These are phyloP conservation scores for Cydia splendana DNA, from an alignment of 1,140 invertebrate species.

Conservation along the genomic window DNA sequence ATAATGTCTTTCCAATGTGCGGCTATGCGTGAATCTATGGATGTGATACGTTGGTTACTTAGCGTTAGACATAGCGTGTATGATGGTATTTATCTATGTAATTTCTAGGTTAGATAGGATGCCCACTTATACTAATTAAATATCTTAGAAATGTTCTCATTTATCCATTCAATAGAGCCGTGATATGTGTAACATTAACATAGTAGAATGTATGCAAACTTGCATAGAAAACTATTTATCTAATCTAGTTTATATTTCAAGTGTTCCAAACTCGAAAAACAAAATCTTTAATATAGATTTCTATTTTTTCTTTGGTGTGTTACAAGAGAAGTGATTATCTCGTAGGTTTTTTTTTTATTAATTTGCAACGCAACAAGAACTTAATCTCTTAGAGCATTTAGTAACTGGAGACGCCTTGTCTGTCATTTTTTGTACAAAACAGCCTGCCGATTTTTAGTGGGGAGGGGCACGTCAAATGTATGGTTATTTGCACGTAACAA, in stretches of 20 bases:
- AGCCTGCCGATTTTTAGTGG: too few species aligned
- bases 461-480: too few species aligned
- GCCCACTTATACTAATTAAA: constrained; percentile 49
- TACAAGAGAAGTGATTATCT: constrained; percentile 32
- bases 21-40: constrained; percentile 64
- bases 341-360: neutral
- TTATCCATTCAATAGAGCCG: constrained; percentile 54
- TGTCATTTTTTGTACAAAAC: too few species aligned
- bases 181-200: constrained; percentile 48
- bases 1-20: constrained; percentile 56
- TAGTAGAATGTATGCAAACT: constrained; percentile 46
- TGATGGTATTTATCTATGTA: constrained; percentile 72
- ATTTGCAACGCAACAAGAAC: neutral
- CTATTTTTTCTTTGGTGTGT: constrained; percentile 58
- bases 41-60: constrained; percentile 74
- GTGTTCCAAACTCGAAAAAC: constrained; percentile 46
- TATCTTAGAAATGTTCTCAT: constrained; percentile 63
- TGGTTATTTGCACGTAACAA: too few species aligned
- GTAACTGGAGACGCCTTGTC: too few species aligned
- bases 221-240: constrained; percentile 57
- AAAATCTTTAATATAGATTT: constrained; percentile 41
- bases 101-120: constrained; percentile 67
- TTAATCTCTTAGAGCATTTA: too few species aligned
- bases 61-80: constrained; percentile 65
- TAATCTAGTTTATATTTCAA: constrained; percentile 49